Evolutionary conservation across 2,888 invertebrate genomes (phyloP).

Genomic region (Sinodicranocentrus sp.): DNA sequence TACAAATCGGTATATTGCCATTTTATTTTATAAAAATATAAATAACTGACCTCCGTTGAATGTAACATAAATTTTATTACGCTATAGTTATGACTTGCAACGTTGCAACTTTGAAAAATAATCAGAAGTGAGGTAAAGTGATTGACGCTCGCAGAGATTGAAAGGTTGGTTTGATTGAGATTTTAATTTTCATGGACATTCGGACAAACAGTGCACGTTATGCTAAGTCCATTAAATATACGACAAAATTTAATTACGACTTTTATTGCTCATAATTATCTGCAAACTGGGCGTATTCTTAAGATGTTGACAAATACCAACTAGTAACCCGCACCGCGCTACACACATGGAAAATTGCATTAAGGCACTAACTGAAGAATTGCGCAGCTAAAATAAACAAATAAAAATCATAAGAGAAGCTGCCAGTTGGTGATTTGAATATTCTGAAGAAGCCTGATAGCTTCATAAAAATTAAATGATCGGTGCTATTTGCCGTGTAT

Average conservation of each 20-base stretch:
- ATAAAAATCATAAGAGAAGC: neutral
- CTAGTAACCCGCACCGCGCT: neutral
- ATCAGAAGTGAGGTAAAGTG: neutral
- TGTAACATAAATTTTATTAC: neutral
- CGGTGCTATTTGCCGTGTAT: neutral
- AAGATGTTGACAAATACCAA: neutral
- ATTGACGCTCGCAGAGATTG: neutral
- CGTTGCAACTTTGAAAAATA: neutral
- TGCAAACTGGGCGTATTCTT: conserved; percentile 2
- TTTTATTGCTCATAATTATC: neutral
- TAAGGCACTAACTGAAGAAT: neutral
- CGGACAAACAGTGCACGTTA: no score
- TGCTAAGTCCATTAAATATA: no score
- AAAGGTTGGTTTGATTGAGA: no score
- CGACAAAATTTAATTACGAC: conserved; percentile 4
- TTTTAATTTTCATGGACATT: no score
- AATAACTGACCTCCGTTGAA: neutral
- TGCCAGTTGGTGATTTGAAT: neutral
- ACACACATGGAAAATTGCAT: neutral
- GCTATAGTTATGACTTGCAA: neutral
- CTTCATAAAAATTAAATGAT: neutral
- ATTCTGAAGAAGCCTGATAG: neutral
- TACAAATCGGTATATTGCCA: neutral
- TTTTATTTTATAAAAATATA: neutral
- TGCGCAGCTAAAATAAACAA: neutral